Base-by-base conservation (phyloP, 1,140 invertebrate species). In the Zaprionus ornatus region DNA sequence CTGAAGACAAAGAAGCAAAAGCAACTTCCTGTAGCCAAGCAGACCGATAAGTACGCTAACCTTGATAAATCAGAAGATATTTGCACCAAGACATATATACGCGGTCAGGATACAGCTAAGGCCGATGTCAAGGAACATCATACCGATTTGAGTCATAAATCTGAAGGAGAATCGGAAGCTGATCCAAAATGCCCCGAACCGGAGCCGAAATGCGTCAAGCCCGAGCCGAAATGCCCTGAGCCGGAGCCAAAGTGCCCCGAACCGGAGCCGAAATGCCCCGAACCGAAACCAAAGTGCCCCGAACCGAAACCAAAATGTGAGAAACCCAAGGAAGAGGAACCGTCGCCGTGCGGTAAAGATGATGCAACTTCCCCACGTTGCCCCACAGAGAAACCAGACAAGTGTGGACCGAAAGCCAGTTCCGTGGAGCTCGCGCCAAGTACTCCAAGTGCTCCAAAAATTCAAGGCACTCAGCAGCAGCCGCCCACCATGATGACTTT, bases 1-100 rank as follows among this genome's bases (percentile, higher is more conserved):
- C 64, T 69, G n/a, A 21, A 17, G n/a, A 54, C 73, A 1, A 23
- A 19, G 50, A 66, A 15, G 45, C 52, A 1, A 37, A 42, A 37
- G 55, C 27, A 25, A 3, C 17, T 6, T 15, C 64, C 52, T 62
- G 29, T 1, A 19, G n/a, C 19, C 19, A n/a, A 21, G 45, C 17
- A 19, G 17, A 19, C 40, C 27, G 40, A 19, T 19, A 25, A 40
- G 17, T 50, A 5, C 45, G 21, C 13, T 4, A 25, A n/a, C 12
- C 21, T 50, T 7, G 45, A 50, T 21, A 19, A 13, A 50, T 50
- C 45, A 1, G 17, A 4, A 6, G 54, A 84, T 4, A 71, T 87
- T 7, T 87, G 84, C 71, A 65, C 19, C 10, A 76, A 88, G 32
- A 87, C 84, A 0, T 88, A 84, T 2, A 81, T 87, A 3, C 55